phyloP scores from a whole-genome alignment of 1,140 invertebrate genomes.

The Episyrphus balteatus region DNA sequence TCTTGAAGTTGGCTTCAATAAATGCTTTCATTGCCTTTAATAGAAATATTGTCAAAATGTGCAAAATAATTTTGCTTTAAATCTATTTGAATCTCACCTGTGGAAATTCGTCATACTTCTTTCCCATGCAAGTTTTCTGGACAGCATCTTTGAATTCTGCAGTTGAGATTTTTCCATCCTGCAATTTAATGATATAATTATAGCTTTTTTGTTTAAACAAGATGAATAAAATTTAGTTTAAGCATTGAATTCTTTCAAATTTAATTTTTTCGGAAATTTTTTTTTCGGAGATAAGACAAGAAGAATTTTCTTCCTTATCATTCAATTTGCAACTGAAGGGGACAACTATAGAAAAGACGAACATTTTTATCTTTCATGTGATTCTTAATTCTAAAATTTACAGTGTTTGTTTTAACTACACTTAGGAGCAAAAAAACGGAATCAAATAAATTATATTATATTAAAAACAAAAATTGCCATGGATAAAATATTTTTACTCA shows the following conservation, averaged over 20 bases:
- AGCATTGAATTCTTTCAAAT: neutral
- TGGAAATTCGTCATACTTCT: slow-evolving; percentile 66
- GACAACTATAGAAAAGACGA: too few species aligned
- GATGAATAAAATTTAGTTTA: neutral
- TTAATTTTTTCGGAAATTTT: too few species aligned
- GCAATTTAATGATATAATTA: slow-evolving; percentile 15
- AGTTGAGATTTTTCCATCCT: slow-evolving; percentile 69
- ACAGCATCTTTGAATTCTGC: slow-evolving; percentile 75
- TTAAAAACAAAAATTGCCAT: too few species aligned
- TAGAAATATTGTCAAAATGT: slow-evolving; percentile 1
- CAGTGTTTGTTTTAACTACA: too few species aligned
- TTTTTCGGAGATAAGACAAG: too few species aligned
- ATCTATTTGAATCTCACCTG: slow-evolving; percentile 39
- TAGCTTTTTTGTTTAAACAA: neutral
- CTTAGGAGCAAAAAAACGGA: too few species aligned
- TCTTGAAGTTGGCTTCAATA: slow-evolving; percentile 68
- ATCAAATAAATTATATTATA: too few species aligned
- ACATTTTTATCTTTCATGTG: too few species aligned
- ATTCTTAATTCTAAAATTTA: too few species aligned
- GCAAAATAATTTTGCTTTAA: neutral
- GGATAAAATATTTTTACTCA: too few species aligned
- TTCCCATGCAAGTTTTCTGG: slow-evolving; percentile 66
- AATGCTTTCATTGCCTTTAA: slow-evolving; percentile 63
- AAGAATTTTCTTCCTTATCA: too few species aligned
- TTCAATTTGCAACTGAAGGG: too few species aligned